Evolutionary conservation across 2,888 invertebrate species (phyloP).

Genomic region (Theristus sp.): DNA sequence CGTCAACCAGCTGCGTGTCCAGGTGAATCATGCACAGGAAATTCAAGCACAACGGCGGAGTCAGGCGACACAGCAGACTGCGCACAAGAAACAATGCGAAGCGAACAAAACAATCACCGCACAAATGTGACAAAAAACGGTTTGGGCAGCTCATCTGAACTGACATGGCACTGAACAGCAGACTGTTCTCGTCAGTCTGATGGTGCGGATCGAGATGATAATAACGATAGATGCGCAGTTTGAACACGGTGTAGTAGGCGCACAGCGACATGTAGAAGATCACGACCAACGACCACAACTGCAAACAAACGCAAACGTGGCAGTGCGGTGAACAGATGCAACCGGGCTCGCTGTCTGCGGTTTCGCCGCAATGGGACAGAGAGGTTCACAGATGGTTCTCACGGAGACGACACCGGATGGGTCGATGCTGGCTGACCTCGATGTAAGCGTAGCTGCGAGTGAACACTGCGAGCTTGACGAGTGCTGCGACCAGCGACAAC

Average conservation of each 20-base stretch:
- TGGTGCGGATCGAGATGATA: constrained; percentile 93
- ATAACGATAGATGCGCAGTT: constrained; percentile 80
- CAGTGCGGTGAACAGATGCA: too few species aligned
- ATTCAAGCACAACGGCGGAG: constrained; percentile 93
- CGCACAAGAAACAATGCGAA: not conserved
- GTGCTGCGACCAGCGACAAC: constrained; percentile 83
- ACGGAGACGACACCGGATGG: too few species aligned
- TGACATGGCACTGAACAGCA: constrained; percentile 91
- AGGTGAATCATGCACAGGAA: constrained; percentile 91
- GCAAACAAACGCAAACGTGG: too few species aligned
- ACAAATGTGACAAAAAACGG: not conserved
- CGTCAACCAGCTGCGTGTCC: constrained; percentile 48
- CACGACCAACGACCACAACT: constrained; percentile 70
- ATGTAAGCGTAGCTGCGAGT: constrained; percentile 81
- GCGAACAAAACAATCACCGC: constrained; percentile 1
- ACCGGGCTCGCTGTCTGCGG: too few species aligned
- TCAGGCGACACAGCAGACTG: constrained; percentile 55
- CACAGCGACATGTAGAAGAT: constrained; percentile 90
- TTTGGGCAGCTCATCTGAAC: too few species aligned
- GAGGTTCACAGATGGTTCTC: too few species aligned
- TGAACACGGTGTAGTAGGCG: constrained; percentile 90
- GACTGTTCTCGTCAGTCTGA: constrained; percentile 92
- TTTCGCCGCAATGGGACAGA: too few species aligned
- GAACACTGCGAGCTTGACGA: constrained; percentile 58
- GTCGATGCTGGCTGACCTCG: constrained; percentile 63